A percentile compares a stretch with the other conserved stretches of the same genome.
Conservation (phyloP, 2,797 vertebrate genomes). For the Melanotaenia nigrans region DNA sequence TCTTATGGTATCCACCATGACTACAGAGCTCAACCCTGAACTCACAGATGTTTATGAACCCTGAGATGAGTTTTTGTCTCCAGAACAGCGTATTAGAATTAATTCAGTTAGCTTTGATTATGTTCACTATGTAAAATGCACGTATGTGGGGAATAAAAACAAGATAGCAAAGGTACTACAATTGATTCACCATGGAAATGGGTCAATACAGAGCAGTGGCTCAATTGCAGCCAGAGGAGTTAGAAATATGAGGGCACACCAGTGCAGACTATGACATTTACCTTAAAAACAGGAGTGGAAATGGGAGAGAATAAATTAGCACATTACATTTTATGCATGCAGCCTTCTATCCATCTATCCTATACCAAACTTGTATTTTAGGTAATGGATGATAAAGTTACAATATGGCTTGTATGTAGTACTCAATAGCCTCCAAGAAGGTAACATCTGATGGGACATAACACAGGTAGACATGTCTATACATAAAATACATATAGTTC, state of each 20-base stretch:
- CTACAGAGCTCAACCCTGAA: not conserved
- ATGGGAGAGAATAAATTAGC: not conserved
- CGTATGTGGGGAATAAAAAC: not conserved
- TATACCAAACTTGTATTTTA: not conserved
- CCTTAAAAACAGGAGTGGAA: not conserved
- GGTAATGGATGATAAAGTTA: not conserved
- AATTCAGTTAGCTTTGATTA: not conserved
- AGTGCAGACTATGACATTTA: not conserved
- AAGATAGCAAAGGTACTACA: not conserved
- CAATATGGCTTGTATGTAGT: not conserved
- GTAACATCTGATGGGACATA: no score
- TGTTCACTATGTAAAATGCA: not conserved
- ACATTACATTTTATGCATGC: not conserved
- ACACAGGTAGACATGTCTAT: no score
- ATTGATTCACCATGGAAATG: constrained; percentile 5
- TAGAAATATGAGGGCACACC: not conserved
- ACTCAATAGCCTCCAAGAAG: not conserved
- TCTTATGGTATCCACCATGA: not conserved
- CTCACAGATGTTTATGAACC: not conserved
- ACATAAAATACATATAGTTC: no score
- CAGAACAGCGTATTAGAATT: not conserved
- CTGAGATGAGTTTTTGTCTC: not conserved
- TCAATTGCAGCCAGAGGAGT: not conserved
- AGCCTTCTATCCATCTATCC: no score
- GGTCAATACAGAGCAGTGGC: not conserved